These are phyloP conservation scores for Galagoides demidoff DNA, from an alignment of 2,797 vertebrate genomes.

Conservation along the genomic window DNA sequence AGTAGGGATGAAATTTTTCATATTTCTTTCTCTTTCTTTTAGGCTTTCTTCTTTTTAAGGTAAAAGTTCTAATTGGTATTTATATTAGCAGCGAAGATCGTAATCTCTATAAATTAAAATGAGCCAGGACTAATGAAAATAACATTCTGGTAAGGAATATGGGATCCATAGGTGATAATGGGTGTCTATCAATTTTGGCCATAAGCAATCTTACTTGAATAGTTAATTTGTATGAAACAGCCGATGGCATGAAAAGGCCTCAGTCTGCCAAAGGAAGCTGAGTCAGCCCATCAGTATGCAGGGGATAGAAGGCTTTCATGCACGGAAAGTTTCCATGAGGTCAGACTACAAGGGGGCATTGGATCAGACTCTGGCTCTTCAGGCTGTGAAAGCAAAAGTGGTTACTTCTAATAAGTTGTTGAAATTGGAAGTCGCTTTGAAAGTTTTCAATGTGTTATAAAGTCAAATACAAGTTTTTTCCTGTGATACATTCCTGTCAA, in stretches of 20 bases:
- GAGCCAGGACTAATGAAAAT: not conserved
- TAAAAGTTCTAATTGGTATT: constrained; percentile 12
- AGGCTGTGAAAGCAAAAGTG: not conserved
- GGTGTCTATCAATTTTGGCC: not conserved
- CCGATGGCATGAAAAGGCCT: not conserved
- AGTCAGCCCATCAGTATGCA: not conserved
- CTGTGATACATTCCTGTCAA: not conserved
- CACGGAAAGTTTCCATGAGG: not conserved
- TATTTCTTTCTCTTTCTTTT: constrained; percentile 13
- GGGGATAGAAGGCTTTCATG: not conserved
- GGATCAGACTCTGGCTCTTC: not conserved
- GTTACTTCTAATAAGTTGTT: not conserved
- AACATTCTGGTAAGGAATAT: not conserved
- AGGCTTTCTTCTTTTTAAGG: constrained; percentile 20
- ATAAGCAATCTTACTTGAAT: not conserved
- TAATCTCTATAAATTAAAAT: constrained; percentile 1
- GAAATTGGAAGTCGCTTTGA: not conserved
- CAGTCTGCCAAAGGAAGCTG: not conserved
- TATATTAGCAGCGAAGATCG: constrained; percentile 7
- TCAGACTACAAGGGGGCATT: not conserved
- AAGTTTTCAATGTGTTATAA: not conserved
- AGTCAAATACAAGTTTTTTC: not conserved
- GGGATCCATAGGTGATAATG: not conserved
- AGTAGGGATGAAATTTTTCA: not conserved
- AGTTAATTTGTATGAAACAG: not conserved